Base-by-base conservation (phyloP, 64 coral and sea anemone species). In the Porites lutea region DNA sequence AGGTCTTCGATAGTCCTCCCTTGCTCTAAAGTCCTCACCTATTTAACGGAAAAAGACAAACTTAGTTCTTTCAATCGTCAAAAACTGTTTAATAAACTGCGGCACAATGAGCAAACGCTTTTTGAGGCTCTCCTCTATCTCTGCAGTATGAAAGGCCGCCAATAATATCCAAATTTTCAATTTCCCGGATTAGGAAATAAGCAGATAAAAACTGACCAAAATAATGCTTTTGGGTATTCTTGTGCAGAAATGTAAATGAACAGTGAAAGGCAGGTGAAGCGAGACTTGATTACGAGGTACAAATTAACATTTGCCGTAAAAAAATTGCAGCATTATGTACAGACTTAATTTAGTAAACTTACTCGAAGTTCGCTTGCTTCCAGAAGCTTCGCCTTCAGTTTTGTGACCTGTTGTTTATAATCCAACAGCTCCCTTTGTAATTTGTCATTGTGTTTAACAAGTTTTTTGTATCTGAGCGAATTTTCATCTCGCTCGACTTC, bases 361-460 rank as follows among this genome's bases (percentile, higher is more conserved):
- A 97, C 95, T 88, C 93, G 93, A 53, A 97, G 78, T 59, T 97
- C 95, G 58, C 91, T 93, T 8, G 90, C 77, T 67, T 98, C 93
- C 37, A 98, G 46, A 4, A 95, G 71, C 19, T 87, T 95, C 11
- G 92, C 92, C 50, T 94, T 95, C 11, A 98, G 49, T 58, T 69
- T 86, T 12, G 85, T 95, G 6, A 98, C 93, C 74, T 98, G 79
- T 69, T 98, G 93, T 58, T 98, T 98, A 87, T 95, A 89, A 48
- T 98, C 96, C 43, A 98, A 43, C 58, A 98, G 8, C 37, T 98
- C 96, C 89, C 96, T 57, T 48, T 98, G 96, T 43, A 98, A 85
- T 80, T 98, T 98, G 23, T 98, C 96, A 51, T 98, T 98, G 54
- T 98, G 96, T 71, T 98, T 98, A 14, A 89, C 54, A 6, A 98